phyloP scores from a whole-genome alignment of 2,113 vertebrate genomes.

The Aptenodytes patagonicus region DNA sequence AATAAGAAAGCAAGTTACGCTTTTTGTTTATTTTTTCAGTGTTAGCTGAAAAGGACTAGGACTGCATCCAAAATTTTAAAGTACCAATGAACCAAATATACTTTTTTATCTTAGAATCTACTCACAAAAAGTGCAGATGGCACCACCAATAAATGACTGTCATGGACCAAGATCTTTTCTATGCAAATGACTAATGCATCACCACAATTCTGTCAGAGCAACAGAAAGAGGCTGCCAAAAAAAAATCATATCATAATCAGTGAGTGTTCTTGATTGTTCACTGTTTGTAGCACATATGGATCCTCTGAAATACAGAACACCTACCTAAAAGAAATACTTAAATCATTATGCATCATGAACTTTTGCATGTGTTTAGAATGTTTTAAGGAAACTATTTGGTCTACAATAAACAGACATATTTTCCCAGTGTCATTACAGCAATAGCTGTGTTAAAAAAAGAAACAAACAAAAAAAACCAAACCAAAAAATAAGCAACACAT shows the following conservation, averaged over 20 bases:
- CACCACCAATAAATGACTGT: slow-evolving; percentile 79
- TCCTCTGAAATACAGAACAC: slow-evolving; percentile 73
- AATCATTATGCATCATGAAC: slow-evolving; percentile 72
- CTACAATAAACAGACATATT: slow-evolving; percentile 76
- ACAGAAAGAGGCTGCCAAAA: slow-evolving; percentile 72
- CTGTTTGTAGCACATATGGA: slow-evolving; percentile 76
- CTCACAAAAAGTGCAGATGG: slow-evolving; percentile 78
- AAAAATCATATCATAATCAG: slow-evolving; percentile 76
- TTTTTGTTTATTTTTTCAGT: slow-evolving; percentile 52
- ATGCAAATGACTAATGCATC: slow-evolving; percentile 81
- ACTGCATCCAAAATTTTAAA: slow-evolving; percentile 63
- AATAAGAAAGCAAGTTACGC: not conserved
- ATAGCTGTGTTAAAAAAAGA: slow-evolving; percentile 60
- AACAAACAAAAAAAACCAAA: slow-evolving; percentile 27
- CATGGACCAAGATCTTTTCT: slow-evolving; percentile 76
- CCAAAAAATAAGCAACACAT: slow-evolving; percentile 31
- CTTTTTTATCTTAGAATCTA: slow-evolving; percentile 68
- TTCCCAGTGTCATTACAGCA: slow-evolving; percentile 65
- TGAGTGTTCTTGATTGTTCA: slow-evolving; percentile 76
- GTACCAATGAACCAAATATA: slow-evolving; percentile 63
- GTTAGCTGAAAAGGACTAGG: slow-evolving; percentile 65
- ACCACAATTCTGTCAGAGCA: slow-evolving; percentile 74
- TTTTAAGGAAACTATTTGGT: slow-evolving; percentile 76
- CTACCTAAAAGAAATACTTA: slow-evolving; percentile 72
- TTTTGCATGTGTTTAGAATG: slow-evolving; percentile 73